Evolutionary conservation across 2,888 invertebrate genomes (phyloP).

Genomic region (Orthosia gracilis): DNA sequence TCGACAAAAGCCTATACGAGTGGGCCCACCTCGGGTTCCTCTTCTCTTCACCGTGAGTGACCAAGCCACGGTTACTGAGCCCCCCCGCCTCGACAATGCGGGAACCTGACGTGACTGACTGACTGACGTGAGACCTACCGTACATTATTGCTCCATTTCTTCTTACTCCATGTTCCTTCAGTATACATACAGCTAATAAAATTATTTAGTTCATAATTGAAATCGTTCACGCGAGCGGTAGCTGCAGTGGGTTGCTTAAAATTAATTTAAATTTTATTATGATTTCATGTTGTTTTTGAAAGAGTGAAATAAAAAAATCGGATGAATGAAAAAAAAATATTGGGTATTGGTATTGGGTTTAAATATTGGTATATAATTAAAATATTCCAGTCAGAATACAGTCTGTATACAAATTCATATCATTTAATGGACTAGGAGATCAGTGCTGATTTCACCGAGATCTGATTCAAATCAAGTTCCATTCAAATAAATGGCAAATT

Average conservation of each 20-base stretch:
- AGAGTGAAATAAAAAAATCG: not conserved
- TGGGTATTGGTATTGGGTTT: no score
- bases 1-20: no score
- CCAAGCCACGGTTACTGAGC: no score
- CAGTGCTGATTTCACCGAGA: not conserved
- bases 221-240: slow-evolving; percentile 21
- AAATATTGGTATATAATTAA: no score
- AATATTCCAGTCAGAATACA: not conserved
- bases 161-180: slow-evolving; percentile 15
- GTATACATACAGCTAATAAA: slow-evolving; percentile 27
- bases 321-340: no score
- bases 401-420: not conserved
- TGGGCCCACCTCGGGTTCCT: no score
- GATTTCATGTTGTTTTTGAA: not conserved
- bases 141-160: slow-evolving; percentile 16
- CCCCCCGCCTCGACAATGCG: no score
- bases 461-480: slow-evolving; percentile 11
- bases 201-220: slow-evolving; percentile 51
- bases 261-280: not conserved
- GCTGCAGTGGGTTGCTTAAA: slow-evolving; percentile 5
- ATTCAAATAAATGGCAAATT: slow-evolving; percentile 29
- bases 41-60: no score
- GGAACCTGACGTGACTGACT: no score
- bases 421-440: not conserved
- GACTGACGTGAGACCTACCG: not conserved